Conservation (phyloP, 1,140 invertebrate genomes). For the Dermatophagoides farinae region DNA sequence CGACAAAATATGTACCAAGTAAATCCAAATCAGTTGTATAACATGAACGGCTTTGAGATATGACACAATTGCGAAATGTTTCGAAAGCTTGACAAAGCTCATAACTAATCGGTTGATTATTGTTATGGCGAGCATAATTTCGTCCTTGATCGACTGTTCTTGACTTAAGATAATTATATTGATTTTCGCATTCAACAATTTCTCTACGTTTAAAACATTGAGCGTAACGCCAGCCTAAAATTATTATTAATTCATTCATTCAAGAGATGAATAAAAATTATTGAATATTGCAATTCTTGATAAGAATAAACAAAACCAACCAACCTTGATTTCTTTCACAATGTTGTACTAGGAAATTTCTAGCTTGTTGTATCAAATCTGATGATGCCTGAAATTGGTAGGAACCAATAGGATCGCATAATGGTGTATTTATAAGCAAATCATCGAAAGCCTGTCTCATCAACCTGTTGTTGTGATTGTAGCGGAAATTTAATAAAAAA, state of each 20-base stretch:
- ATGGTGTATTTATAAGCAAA: not conserved
- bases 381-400: not conserved
- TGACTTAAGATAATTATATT: not conserved
- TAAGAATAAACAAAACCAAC: not conserved
- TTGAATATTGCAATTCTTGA: not conserved
- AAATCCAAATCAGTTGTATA: conserved; percentile 1
- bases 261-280: not conserved
- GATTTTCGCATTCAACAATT: not conserved
- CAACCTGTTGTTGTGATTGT: not conserved
- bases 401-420: not conserved
- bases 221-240: not conserved
- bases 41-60: conserved; percentile 8
- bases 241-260: not conserved
- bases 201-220: not conserved
- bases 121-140: not conserved
- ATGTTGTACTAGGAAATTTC: not conserved
- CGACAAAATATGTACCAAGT: conserved; percentile 16
- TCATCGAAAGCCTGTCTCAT: not conserved
- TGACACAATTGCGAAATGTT: conserved; percentile 16
- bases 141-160: not conserved
- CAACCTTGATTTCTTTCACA: conserved; percentile 6
- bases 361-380: not conserved
- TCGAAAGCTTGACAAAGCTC: conserved; percentile 5
- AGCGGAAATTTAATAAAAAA: not conserved
- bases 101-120: not conserved